phyloP scores from a whole-genome alignment of 1,140 invertebrate genomes.

The Lordiphosa stackelbergi region DNA sequence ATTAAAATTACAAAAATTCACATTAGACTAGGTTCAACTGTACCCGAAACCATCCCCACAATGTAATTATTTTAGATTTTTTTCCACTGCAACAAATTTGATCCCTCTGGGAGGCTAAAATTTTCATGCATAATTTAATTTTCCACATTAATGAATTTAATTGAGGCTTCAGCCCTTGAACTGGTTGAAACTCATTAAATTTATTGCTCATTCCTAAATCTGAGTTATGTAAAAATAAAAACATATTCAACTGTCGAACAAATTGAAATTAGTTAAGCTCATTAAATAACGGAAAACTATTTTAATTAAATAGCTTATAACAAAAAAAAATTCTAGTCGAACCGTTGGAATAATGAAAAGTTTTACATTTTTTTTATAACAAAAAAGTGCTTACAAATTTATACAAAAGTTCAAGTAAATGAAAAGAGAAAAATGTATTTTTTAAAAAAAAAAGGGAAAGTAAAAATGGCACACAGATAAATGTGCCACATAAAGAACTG shows the following conservation, averaged over 20 bases:
- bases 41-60: too few relatives aligned
- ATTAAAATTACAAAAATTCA: too few relatives aligned
- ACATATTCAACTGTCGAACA: conserved; percentile 42
- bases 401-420: conserved; percentile 27
- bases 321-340: conserved; percentile 8
- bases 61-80: too few relatives aligned
- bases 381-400: conserved; percentile 16
- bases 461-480: conserved; percentile 11
- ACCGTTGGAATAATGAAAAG: conserved; percentile 1
- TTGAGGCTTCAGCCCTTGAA: conserved; percentile 32
- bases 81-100: too few relatives aligned
- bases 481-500: conserved; percentile 44
- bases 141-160: conserved; percentile 36
- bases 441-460: conserved; percentile 2
- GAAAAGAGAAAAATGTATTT: conserved; percentile 12
- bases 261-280: conserved; percentile 56
- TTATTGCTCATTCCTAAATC: conserved; percentile 6
- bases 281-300: conserved; percentile 43
- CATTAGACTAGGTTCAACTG: too few relatives aligned
- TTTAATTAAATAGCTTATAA: conserved; percentile 48
- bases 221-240: neutral
- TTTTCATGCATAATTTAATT: conserved; percentile 34
- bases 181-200: conserved; percentile 27
- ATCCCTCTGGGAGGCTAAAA: neutral
- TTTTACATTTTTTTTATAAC: conserved; percentile 4